A percentile compares a stretch with the other conserved stretches of the same genome.
These are phyloP conservation scores for Dunckerocampus dactyliophorus DNA, from an alignment of 2,113 vertebrate genomes.

Conservation along the genomic window DNA sequence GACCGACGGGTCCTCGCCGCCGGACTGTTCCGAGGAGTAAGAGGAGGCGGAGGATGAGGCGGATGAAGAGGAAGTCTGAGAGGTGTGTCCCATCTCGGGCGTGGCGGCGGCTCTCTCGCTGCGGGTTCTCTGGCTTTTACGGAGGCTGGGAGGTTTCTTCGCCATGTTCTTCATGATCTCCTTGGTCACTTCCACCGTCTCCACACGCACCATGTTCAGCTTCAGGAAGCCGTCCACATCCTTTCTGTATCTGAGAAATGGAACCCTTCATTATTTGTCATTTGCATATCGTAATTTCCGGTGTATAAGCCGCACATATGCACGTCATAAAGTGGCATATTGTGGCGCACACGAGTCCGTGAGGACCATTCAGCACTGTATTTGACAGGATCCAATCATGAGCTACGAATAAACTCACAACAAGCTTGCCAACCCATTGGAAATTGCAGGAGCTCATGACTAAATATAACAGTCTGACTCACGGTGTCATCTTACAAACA, in stretches of 20 bases:
- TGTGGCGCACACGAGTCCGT: too few species aligned
- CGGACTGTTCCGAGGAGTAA: conserved; percentile 53
- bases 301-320: too few species aligned
- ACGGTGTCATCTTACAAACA: too few species aligned
- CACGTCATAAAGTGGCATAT: too few species aligned
- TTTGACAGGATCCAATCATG: too few species aligned
- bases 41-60: conserved; percentile 59
- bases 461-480: too few species aligned
- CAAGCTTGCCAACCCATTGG: too few species aligned
- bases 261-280: background rate
- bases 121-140: conserved; percentile 51
- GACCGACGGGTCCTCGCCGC: conserved; percentile 38
- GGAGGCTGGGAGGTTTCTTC: conserved; percentile 63
- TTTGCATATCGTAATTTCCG: too few species aligned
- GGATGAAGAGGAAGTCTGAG: conserved; percentile 51
- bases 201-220: conserved; percentile 74
- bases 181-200: conserved; percentile 78
- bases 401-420: too few species aligned
- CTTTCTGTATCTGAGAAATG: conserved; percentile 67
- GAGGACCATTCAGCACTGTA: too few species aligned
- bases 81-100: conserved; percentile 36
- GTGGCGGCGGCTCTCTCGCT: conserved; percentile 22
- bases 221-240: conserved; percentile 68
- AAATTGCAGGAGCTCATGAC: too few species aligned
- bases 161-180: conserved; percentile 82